phyloP scores from a whole-genome alignment of 2,888 invertebrate species.

The Halocaridina rubra region DNA sequence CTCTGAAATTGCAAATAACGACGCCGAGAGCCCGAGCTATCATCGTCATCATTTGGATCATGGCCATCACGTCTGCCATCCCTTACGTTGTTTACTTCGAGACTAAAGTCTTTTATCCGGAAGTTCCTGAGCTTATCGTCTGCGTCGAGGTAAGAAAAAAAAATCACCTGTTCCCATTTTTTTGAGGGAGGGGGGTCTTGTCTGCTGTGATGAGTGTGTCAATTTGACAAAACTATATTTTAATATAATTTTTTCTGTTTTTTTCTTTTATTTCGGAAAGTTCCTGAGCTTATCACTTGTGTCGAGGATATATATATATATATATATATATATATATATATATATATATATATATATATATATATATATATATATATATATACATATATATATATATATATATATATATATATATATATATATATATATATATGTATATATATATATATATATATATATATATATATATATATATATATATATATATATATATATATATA shows the following conservation, averaged over 20 bases:
- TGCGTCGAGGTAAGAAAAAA: slow-evolving; percentile 45
- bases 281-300: slow-evolving; percentile 27
- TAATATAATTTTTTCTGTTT: not conserved
- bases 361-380: not conserved
- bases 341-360: not conserved
- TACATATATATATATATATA: slow-evolving; percentile 6
- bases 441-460: not conserved
- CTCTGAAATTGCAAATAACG: slow-evolving; percentile 89
- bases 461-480: not conserved
- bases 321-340: not conserved
- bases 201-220: too few species aligned
- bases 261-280: slow-evolving; percentile 32
- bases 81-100: slow-evolving; percentile 94
- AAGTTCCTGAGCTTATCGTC: slow-evolving; percentile 20
- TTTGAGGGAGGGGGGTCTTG: too few species aligned
- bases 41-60: slow-evolving; percentile 90
- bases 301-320: slow-evolving; percentile 22
- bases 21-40: slow-evolving; percentile 87
- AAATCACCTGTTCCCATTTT: too few species aligned
- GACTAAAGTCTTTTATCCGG: slow-evolving; percentile 61
- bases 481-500: slow-evolving; percentile 1
- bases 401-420: slow-evolving; percentile 2
- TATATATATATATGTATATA: not conserved
- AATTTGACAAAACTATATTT: too few species aligned
- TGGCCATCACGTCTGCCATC: slow-evolving; percentile 84